Evolutionary conservation across 2,888 invertebrate species (phyloP), one percentile per base, ranked within the genome.

Genomic region (Agrochola circellaris): DNA sequence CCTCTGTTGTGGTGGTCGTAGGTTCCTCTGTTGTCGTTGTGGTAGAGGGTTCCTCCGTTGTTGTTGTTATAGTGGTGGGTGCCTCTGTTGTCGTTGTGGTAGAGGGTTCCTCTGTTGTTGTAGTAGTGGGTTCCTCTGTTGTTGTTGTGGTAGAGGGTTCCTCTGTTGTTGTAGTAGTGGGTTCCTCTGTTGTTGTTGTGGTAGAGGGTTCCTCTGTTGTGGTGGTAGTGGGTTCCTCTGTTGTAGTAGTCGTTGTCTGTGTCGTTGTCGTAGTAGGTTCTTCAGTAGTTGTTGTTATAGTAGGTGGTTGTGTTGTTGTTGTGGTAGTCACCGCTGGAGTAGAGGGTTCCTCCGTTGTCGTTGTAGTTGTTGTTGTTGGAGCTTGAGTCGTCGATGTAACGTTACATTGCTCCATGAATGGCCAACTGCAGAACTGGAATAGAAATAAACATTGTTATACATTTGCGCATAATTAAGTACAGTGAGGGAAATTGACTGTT

Each of bases 351-450:
- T 62, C 42, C 2, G 58, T 75, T n/a, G 11, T 65, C 0, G 11
- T 42, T 11, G 42, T 66, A 23, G 66, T 60, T 61, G 69, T 69
- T 20, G 54, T 71, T 23, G 72, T 83, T n/a, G 38, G 76, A 48
- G 51, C 38, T 61, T 68, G 26, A 17, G 83, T 75, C 0, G 51
- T 67, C 8, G 82, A 38, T 20, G 76, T 34, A 0, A 78, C 45
- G 30, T 67, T 73, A 70, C 82, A 82, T 6, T 82, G 26, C 8
- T 67, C 82, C 82, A 82, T 78, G 30, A 78, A 82, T 0, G 82
- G 83, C 82, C 82, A 82, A 64, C 51, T 62, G 66, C 82, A 82
- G 17, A 13, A 42, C 82, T 82, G 67, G 0, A 60, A 26, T 11
- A 6, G 34, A 38, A 48, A 26, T 0, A 17, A 26, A 5, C 8